These are phyloP conservation scores for Apteryx mantelli DNA, from an alignment of 2,113 vertebrate genomes.

Conservation along the genomic window DNA sequence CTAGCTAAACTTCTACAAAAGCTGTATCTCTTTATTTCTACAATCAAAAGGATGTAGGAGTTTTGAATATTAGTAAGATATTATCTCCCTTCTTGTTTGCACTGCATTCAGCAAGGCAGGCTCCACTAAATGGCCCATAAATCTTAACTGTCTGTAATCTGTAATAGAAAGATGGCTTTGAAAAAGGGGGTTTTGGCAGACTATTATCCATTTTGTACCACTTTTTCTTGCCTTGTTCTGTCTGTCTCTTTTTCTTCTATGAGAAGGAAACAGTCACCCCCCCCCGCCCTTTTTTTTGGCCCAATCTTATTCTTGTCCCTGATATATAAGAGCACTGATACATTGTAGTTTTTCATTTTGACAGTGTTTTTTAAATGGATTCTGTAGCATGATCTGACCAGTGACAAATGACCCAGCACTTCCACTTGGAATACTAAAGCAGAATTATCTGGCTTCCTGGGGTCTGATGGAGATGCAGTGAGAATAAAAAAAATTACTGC, in stretches of 20 bases:
- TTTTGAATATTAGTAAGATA: not conserved
- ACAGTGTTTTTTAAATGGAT: constrained; percentile 30
- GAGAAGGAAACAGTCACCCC: not conserved
- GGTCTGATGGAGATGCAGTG: constrained; percentile 35
- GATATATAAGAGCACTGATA: constrained; percentile 13
- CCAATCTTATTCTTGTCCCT: constrained; percentile 26
- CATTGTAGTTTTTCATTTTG: constrained; percentile 37
- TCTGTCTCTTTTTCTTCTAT: not conserved
- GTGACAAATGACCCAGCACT: constrained; percentile 51
- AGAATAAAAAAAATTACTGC: constrained; percentile 54
- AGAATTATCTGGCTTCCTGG: constrained; percentile 34
- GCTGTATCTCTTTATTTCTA: not conserved
- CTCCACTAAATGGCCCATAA: not conserved
- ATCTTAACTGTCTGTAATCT: not conserved
- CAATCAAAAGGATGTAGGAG: not conserved
- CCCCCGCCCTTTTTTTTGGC: not conserved
- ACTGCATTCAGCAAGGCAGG: constrained; percentile 16
- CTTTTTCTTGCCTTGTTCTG: not conserved
- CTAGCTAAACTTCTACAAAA: constrained; percentile 1
- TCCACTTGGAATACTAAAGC: constrained; percentile 53
- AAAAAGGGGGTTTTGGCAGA: constrained; percentile 2
- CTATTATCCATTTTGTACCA: not conserved
- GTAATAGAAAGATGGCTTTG: not conserved
- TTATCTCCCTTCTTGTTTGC: not conserved
- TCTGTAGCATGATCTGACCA: constrained; percentile 31